phyloP scores from a whole-genome alignment of 2,888 invertebrate genomes.

The Leptothorax acervorum region DNA sequence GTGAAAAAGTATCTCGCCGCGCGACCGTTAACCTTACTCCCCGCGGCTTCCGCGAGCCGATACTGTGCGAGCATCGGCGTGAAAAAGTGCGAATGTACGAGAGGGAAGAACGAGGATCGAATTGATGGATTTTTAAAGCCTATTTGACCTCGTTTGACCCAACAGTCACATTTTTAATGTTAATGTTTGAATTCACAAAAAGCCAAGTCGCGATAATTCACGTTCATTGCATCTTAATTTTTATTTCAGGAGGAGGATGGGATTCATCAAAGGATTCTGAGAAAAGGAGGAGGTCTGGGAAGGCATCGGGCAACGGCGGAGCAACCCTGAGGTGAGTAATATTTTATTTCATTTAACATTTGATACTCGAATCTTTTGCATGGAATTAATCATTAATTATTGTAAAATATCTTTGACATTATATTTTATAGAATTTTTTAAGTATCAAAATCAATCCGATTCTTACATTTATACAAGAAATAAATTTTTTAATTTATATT shows the following conservation, averaged over 20 bases:
- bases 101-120: no score
- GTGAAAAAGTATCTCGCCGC: background rate
- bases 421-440: background rate
- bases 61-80: background rate
- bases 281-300: background rate
- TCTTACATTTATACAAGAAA: background rate
- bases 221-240: no score
- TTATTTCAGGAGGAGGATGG: no score
- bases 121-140: no score
- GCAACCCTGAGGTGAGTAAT: background rate
- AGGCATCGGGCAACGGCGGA: background rate
- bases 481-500: background rate
- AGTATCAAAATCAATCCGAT: background rate
- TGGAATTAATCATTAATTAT: background rate
- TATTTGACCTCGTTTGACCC: no score
- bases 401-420: background rate
- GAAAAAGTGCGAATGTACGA: no score
- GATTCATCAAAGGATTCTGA: no score
- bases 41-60: background rate
- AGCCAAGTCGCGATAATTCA: no score
- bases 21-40: background rate
- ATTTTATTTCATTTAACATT: background rate
- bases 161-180: no score
- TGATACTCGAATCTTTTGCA: background rate
- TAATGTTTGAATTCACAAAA: no score